phyloP scores from a whole-genome alignment of 2,797 vertebrate species.

The Argya squamiceps region DNA sequence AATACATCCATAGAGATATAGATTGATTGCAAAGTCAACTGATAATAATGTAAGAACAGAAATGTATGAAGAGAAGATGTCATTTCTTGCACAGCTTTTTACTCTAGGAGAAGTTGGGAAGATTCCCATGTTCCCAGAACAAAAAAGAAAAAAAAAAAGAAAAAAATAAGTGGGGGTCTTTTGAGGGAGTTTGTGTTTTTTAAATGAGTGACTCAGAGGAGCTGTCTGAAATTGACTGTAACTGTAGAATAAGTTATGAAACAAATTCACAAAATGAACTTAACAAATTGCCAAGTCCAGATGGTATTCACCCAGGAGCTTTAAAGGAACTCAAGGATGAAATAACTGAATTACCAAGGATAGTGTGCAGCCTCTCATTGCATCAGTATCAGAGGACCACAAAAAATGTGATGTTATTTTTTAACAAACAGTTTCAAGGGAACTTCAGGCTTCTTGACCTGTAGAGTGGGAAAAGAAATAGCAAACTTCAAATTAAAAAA shows the following conservation, averaged over 20 bases:
- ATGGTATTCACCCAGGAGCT: slow-evolving; percentile 38
- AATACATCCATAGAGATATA: background rate
- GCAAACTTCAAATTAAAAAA: background rate
- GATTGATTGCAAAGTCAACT: background rate
- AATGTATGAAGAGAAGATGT: background rate
- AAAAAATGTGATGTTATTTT: background rate
- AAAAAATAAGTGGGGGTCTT: background rate
- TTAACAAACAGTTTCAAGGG: background rate
- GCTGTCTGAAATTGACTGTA: background rate
- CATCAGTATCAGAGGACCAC: background rate
- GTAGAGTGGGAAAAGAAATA: background rate
- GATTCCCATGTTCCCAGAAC: background rate
- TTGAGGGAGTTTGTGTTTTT: background rate
- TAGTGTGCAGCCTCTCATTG: background rate
- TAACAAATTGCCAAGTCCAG: slow-evolving; percentile 39
- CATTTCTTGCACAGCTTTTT: background rate
- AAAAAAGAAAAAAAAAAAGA: background rate
- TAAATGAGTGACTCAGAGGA: background rate
- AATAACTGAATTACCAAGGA: slow-evolving; percentile 18
- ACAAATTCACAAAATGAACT: slow-evolving; percentile 14
- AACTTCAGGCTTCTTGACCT: background rate
- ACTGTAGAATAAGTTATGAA: background rate
- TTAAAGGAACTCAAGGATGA: slow-evolving; percentile 28
- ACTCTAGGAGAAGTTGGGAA: background rate
- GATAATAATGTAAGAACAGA: background rate